phyloP scores from a whole-genome alignment of 2,797 vertebrate species.

The Coracias cyanogaster region DNA sequence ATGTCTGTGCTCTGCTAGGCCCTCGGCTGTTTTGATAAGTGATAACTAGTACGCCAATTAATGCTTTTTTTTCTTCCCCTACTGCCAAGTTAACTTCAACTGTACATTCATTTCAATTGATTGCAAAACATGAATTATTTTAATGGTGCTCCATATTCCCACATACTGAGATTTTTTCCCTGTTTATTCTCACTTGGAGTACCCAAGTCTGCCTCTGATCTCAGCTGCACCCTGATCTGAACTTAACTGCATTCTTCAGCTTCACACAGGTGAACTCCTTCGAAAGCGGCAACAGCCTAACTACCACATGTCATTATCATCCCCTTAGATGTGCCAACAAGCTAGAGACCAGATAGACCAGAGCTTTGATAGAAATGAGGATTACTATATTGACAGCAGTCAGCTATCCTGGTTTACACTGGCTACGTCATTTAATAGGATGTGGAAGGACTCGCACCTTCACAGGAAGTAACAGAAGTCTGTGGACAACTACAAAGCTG shows the following conservation, averaged over 20 bases:
- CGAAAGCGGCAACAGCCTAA: background rate
- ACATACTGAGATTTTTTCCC: background rate
- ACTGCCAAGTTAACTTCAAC: background rate
- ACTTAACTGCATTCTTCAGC: background rate
- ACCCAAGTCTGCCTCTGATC: background rate
- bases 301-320: background rate
- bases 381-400: background rate
- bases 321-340: background rate
- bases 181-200: background rate
- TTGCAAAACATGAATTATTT: background rate
- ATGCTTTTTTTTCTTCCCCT: background rate
- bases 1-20: background rate
- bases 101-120: background rate
- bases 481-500: background rate
- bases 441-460: background rate
- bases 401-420: background rate
- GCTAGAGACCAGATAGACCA: background rate
- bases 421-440: background rate
- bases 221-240: background rate
- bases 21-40: constrained; percentile 9
- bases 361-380: background rate
- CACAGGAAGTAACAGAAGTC: background rate
- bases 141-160: background rate
- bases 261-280: background rate
- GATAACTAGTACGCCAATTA: constrained; percentile 5